Base-by-base conservation (phyloP, 2,113 vertebrate species). In the Scomber japonicus region DNA sequence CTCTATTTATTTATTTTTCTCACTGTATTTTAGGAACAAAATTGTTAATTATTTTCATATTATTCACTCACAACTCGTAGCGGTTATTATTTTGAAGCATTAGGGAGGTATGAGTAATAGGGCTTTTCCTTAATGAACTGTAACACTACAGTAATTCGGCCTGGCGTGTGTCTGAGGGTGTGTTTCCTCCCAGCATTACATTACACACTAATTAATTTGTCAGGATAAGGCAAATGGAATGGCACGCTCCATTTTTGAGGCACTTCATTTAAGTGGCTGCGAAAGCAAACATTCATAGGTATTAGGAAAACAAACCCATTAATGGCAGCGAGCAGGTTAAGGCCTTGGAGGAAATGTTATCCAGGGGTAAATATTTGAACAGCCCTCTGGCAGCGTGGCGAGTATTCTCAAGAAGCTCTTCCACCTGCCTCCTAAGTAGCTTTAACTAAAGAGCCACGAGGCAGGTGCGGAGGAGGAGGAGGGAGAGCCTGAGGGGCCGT, bases 321-420 rank as follows among this genome's bases (percentile, higher is more conserved):
- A 92, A 81, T 68, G 75, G 70, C 69, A 30, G 72, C 70, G 3
- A 31, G 21, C 79, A 75, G 71, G 81, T 90, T 86, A 81, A 68
- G 82, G 78, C 71, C 68, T 73, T 31, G 8, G 80, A 91, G 90
- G 89, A 89, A 93, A 82, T 80, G 84, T 90, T 93, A 91, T 90
- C 80, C 62, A 11, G 72, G 71, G 75, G 91, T 94, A 94, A 95
- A 94, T 94, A 94, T 95, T 94, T 94, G 90, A 93, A 93, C 85
- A 91, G 88, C 83, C 87, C 88, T 90, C 81, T 75, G 91, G 92
- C 91, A 79, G 77, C 65, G 30, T 72, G 89, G 82, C 71, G 68
- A 75, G 76, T 81, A 61, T 90, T 88, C 84, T 84, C 80, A 53
- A 83, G 81, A 71, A 86, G 78, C 85, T 78, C 80, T 78, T 84